Base-by-base conservation (phyloP, 2,888 invertebrate species). In the Cantharis rufa region DNA sequence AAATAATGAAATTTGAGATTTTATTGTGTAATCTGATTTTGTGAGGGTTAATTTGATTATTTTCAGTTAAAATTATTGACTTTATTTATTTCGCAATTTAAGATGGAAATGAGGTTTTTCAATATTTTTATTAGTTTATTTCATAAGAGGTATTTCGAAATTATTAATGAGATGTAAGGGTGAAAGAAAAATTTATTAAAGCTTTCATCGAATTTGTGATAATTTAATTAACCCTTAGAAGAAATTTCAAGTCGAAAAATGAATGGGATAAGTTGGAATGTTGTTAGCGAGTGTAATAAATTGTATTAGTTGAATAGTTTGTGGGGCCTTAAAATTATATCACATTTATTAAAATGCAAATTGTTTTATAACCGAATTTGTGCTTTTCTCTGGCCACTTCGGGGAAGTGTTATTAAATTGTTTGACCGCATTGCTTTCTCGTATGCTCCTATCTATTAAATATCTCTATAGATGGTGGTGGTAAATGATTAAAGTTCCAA, bases 371-470 rank as follows among this genome's bases (percentile, higher is more conserved):
- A 64, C 69, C 72, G 61, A 73, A 62, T 69, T 69, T 61, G 68
- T 62, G 69, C 62, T 68, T 24, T 16, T 73, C 66, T 32, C 24
- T 73, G 72, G 28, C 72, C 72, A 69, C 69, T 73, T 69, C 61
- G 69, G 64, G 69, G 72, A 68, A 28, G 72, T 48, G 48, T 69
- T 73, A 73, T 73, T 73, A 73, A 73, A 69, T 73, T 73, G 73
- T 73, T 73, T 68, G 32, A 69, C 62, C 69, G 69, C 73, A 62
- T 48, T 62, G 73, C 69, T 48, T 69, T 69, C 69, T 62, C 69
- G 62, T 62, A 69, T 62, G 62, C 21, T 61, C 48, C 69, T 13
- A 62, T 63, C 27, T 27, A 69, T 27, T 69, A 73, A 69, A 69
- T 48, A 72, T 64, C 72, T 32, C 66, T 27, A 28, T 66, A n/a